Evolutionary conservation across 2,888 invertebrate genomes (phyloP), one percentile per base, ranked within the genome.

Genomic region (Erebia ligea): DNA sequence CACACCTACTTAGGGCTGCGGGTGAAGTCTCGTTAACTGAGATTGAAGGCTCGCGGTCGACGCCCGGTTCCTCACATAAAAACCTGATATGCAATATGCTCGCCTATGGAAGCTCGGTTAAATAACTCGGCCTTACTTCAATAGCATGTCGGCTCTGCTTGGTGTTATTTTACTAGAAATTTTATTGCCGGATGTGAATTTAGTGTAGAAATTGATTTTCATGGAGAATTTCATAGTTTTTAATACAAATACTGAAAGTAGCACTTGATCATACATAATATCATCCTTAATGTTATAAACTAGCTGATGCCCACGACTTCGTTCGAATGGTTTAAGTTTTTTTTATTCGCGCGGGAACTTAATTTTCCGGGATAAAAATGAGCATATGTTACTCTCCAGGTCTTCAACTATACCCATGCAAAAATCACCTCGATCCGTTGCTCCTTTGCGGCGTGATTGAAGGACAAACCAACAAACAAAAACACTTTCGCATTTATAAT

Each of bases 21-120:
- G 81, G 80, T 80, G 79, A 80, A 79, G 79, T 85, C 90, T 90
- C 84, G 90, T 91, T 92, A 91, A 86, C 85, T 83, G 81, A 85
- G 88, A 90, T 88, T 91, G 91, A 91, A 90, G 88, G 83, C 80
- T 83, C 83, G 86, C 90, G 91, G 90, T 91, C 91, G 87, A 82
- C 84, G 91, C 82, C 86, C 86, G 82, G 79, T 72, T 81, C 83
- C 82, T 80, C 79, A 82, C 82, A 77, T 77, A 80, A 81, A 80
- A 81, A 81, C 80, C 80, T 80, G 81, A 80, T 80, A 80, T 81
- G 80, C 80, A 81, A 81, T 81, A 80, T 76, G 77, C 79, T 80
- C 74, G 80, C 75, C 76, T 77, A 76, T 76, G 71, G 76, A 72
- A 75, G 79, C 76, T 76, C 77, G 76, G 79, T 79, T 77, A 78